Percentiles rank a stretch among this genome's conserved stretches.
Evolutionary conservation across 2,888 invertebrate species (phyloP).

Genomic region (Aporophyla nigra): DNA sequence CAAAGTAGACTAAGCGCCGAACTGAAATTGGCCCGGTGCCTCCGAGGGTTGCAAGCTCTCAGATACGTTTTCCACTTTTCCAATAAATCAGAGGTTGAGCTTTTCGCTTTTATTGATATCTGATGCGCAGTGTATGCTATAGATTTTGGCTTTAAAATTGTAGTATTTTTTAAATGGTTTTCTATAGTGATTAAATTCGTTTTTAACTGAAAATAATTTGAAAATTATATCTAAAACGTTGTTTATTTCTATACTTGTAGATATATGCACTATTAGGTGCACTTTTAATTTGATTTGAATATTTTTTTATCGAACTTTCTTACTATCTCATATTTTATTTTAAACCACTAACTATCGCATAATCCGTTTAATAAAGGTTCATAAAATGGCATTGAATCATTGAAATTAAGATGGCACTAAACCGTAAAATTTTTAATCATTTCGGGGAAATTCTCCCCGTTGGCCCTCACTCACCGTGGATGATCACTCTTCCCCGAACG

Average conservation of each 20-base stretch:
- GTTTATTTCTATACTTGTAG: not conserved
- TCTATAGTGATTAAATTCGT: not conserved
- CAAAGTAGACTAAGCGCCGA: constrained; percentile 82
- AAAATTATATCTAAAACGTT: not conserved
- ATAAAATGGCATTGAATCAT: constrained; percentile 20
- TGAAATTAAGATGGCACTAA: not conserved
- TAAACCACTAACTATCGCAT: not conserved
- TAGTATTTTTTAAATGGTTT: not conserved
- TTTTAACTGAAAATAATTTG: not conserved
- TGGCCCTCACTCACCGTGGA: constrained; percentile 78
- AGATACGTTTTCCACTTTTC: constrained; percentile 70
- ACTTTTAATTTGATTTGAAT: not conserved
- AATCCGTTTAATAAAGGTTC: constrained; percentile 10
- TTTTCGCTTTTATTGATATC: constrained; percentile 37
- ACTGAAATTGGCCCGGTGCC: constrained; percentile 75
- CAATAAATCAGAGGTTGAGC: constrained; percentile 51
- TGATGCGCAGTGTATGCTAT: not conserved
- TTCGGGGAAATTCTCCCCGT: constrained; percentile 66
- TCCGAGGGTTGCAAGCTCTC: constrained; percentile 80
- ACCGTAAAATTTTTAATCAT: constrained; percentile 37
- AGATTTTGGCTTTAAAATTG: not conserved
- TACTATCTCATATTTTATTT: not conserved
- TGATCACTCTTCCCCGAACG: constrained; percentile 86
- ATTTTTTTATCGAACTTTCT: not conserved
- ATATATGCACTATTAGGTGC: not conserved